A percentile compares a stretch with the other conserved stretches of the same genome.
Evolutionary conservation across 2,888 invertebrate species (phyloP).

Genomic region (Lepidocyrtoides sp.): DNA sequence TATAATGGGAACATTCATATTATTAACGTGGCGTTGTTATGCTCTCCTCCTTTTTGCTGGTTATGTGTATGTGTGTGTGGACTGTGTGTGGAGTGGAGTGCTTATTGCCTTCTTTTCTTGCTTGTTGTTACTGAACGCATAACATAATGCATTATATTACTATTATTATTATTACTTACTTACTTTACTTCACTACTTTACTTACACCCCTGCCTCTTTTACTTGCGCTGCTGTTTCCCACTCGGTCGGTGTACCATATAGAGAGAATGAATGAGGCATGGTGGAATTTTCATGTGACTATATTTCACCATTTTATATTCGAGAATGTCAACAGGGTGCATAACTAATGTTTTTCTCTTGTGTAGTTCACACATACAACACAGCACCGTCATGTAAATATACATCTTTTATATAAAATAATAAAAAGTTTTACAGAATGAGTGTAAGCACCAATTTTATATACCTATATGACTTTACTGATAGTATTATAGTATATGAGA

Average conservation of each 20-base stretch:
- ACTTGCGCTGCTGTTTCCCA: neutral
- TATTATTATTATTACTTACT: constrained; percentile 68
- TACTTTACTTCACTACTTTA: constrained; percentile 25
- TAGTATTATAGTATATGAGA: constrained; percentile 21
- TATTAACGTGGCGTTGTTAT: constrained; percentile 67
- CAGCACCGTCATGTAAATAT: constrained; percentile 36
- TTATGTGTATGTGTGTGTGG: neutral
- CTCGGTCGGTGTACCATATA: neutral
- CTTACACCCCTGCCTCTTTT: neutral
- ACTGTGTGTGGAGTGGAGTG: constrained; percentile 5
- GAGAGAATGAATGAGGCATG: constrained; percentile 65
- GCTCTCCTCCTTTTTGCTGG: constrained; percentile 1
- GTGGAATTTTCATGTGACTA: constrained; percentile 79
- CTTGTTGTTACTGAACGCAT: constrained; percentile 16
- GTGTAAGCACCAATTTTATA: neutral
- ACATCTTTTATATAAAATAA: constrained; percentile 23
- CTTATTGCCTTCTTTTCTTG: constrained; percentile 7
- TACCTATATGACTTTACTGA: neutral
- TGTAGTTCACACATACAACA: constrained; percentile 23
- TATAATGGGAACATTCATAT: constrained; percentile 80
- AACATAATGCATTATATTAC: constrained; percentile 53
- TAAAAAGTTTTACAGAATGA: neutral
- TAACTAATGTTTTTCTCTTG: constrained; percentile 72
- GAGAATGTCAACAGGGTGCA: constrained; percentile 78
- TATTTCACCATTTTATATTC: constrained; percentile 78